Evolutionary conservation across 2,797 vertebrate species (phyloP), one percentile per base, ranked within the genome.

Genomic region (Sardinella longiceps): DNA sequence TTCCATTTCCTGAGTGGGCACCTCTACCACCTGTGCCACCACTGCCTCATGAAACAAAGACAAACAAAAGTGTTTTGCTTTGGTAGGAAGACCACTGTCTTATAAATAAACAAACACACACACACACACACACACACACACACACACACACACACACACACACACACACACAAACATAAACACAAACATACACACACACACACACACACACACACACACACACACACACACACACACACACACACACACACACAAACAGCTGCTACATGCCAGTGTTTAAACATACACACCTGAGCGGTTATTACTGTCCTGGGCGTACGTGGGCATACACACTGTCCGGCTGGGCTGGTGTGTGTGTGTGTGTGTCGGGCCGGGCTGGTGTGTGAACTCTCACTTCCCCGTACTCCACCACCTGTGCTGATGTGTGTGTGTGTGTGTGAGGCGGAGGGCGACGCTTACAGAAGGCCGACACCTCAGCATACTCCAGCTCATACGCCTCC

Each of bases 401-500:
- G 25, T 63, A 63, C 25, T 63, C 60, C 25, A 63, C 60, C 10
- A 25, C 0, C 60, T 63, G 9, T 3, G 25, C 25, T 63, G 60
- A 10, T 20, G 20, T 60, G 23, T 10, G 23, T n/a, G n/a, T 63
- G 25, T 14, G 25, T 11, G n/a, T 63, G 6, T 30, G 9, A 25
- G n/a, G 5, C 2, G 63, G 63, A 63, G 28, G 11, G 11, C 30
- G 12, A 28, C 46, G 46, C 80, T 25, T 45, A 80, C 23, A 37
- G 60, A 66, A 66, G 14, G 66, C 66, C 0, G 66, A 74, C 66
- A 74, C 66, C 66, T 74, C 66, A 15, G 60, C 60, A 63, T 63
- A 63, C 60, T 63, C 60, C 60, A 63, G 12, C 60, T 30, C 60
- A 28, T 63, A 63, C 0, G 60, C 60, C 60, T 63, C 60, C 9